These are phyloP conservation scores for Macropodus opercularis DNA, from an alignment of 2,797 vertebrate genomes.

Conservation along the genomic window DNA sequence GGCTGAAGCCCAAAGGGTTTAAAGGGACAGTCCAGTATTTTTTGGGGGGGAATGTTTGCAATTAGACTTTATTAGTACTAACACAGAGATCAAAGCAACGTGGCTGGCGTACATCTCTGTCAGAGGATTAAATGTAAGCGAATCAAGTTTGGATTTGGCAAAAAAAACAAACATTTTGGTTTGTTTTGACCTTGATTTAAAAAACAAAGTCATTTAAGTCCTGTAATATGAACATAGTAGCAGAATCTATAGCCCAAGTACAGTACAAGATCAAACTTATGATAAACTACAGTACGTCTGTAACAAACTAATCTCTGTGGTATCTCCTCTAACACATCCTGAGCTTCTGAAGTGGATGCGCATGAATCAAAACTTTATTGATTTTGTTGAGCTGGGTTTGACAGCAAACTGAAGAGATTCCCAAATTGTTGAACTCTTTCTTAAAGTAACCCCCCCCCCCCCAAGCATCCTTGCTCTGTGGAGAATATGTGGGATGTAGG, in stretches of 20 bases:
- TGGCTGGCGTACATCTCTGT: too few species aligned
- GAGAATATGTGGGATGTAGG: neutral
- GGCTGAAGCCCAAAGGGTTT: conserved; percentile 22
- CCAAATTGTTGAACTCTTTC: neutral
- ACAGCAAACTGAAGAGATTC: neutral
- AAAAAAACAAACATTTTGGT: too few species aligned
- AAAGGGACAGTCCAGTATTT: conserved; percentile 27
- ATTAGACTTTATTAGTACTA: neutral
- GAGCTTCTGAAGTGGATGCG: neutral
- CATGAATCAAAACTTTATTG: neutral
- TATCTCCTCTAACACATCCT: neutral
- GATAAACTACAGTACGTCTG: too few species aligned
- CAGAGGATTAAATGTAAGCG: too few species aligned
- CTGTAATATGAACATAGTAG: too few species aligned
- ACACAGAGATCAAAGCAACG: neutral
- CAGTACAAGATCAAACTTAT: too few species aligned
- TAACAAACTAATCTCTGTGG: too few species aligned
- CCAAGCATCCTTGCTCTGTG: neutral
- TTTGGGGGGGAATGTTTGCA: neutral
- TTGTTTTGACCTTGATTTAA: too few species aligned
- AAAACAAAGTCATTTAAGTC: too few species aligned
- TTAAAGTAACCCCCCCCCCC: neutral
- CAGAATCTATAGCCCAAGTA: too few species aligned
- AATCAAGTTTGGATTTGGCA: too few species aligned
- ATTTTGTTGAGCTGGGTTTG: neutral